Conservation (phyloP, 2,888 invertebrate species). For the Julus scandinavius region DNA sequence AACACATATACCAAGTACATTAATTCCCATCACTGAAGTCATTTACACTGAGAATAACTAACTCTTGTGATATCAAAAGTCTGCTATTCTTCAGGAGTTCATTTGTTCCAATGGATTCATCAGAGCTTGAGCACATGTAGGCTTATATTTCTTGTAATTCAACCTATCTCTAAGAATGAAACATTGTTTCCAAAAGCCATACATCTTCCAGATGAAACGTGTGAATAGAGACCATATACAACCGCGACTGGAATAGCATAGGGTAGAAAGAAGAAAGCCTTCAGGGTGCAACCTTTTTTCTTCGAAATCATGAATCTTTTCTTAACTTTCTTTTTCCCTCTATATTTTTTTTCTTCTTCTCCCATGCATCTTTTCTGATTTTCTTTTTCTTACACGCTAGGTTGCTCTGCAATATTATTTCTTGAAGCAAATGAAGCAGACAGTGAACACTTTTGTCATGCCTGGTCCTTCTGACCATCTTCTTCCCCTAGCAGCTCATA, state of each 20-base stretch:
- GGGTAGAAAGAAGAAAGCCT: slow-evolving; percentile 32
- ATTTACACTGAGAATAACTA: background rate
- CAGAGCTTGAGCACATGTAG: background rate
- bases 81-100: background rate
- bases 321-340: slow-evolving; percentile 37
- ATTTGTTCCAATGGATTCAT: background rate
- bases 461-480: background rate
- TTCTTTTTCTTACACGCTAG: slow-evolving; percentile 10
- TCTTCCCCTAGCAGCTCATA: background rate
- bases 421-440: background rate
- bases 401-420: slow-evolving; percentile 13
- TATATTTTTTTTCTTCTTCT: background rate
- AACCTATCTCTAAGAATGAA: slow-evolving; percentile 5
- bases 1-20: background rate
- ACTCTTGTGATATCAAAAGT: background rate
- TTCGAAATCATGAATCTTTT: slow-evolving; percentile 37
- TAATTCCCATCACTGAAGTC: background rate
- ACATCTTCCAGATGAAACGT: slow-evolving; percentile 35
- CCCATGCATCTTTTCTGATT: slow-evolving; percentile 24
- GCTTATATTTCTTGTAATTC: background rate
- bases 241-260: background rate
- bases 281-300: slow-evolving; percentile 28
- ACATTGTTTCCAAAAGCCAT: slow-evolving; percentile 39
- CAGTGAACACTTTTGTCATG: background rate
- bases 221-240: slow-evolving; percentile 7